Percentiles rank a stretch among this genome's conserved stretches.
Conservation (phyloP, 2,797 vertebrate species). For the Sciaenops ocellatus region DNA sequence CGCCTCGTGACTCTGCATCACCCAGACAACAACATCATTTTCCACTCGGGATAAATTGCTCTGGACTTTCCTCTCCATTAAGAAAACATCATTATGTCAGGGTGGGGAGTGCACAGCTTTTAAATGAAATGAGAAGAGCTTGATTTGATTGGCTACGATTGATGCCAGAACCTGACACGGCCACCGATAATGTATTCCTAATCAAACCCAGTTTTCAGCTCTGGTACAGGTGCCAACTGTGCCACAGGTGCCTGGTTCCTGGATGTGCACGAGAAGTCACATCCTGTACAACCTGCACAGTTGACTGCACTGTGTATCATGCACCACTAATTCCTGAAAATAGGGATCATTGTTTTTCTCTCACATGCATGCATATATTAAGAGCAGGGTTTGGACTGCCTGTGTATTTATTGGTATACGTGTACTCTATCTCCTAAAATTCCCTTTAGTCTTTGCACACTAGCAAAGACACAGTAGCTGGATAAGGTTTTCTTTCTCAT, state of each 20-base stretch:
- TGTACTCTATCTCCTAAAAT: background rate
- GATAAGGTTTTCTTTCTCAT: background rate
- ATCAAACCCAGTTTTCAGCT: slow-evolving; percentile 58
- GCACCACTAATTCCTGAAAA: slow-evolving; percentile 19
- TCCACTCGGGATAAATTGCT: slow-evolving; percentile 40
- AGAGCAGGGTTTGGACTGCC: background rate
- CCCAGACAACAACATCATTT: slow-evolving; percentile 36
- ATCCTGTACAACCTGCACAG: slow-evolving; percentile 23
- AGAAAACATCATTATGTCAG: slow-evolving; percentile 41
- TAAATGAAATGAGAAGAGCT: slow-evolving; percentile 42
- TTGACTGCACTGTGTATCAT: slow-evolving; percentile 17
- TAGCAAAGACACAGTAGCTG: background rate
- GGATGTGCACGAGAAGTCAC: slow-evolving; percentile 26
- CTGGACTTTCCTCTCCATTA: slow-evolving; percentile 42
- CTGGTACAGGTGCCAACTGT: slow-evolving; percentile 41
- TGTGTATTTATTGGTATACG: background rate
- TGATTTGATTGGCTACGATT: slow-evolving; percentile 49
- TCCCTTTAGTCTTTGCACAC: background rate
- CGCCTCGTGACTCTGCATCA: slow-evolving; percentile 1
- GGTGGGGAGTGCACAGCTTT: slow-evolving; percentile 16
- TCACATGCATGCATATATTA: slow-evolving; percentile 6
- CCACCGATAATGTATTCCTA: slow-evolving; percentile 45
- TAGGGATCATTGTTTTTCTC: background rate
- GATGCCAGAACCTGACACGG: slow-evolving; percentile 42
- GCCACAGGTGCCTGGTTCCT: slow-evolving; percentile 57